These are phyloP conservation scores for Eledone cirrhosa DNA, from an alignment of 2,888 invertebrate genomes.

Conservation along the genomic window DNA sequence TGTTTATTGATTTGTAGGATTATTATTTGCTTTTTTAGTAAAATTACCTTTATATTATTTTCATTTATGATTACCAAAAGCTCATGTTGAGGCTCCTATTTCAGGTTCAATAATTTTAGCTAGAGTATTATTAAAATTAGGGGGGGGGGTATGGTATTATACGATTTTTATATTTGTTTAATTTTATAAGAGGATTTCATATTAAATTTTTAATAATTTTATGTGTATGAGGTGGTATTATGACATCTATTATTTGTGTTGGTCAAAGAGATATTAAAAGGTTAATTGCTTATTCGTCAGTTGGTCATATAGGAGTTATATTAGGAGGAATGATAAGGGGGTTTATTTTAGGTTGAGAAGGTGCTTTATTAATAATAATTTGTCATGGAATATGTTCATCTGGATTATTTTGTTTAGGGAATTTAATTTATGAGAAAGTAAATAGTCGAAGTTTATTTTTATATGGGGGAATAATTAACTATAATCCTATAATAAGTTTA, in stretches of 20 bases:
- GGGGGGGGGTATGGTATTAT: slow-evolving; percentile 74
- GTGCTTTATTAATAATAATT: slow-evolving; percentile 43
- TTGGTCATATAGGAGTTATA: slow-evolving; percentile 76
- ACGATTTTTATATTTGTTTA: slow-evolving; percentile 69
- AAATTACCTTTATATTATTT: slow-evolving; percentile 78
- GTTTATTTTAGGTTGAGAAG: slow-evolving; percentile 37
- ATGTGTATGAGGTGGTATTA: slow-evolving; percentile 44
- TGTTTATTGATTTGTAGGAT: slow-evolving; percentile 57
- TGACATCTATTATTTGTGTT: slow-evolving; percentile 76
- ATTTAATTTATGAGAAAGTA: slow-evolving; percentile 44
- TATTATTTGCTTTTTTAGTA: slow-evolving; percentile 75
- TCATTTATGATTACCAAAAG: slow-evolving; percentile 79
- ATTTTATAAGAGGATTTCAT: not conserved
- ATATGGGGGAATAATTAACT: slow-evolving; percentile 68
- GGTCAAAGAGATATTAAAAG: slow-evolving; percentile 77
- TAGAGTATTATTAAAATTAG: slow-evolving; percentile 78
- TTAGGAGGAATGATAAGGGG: slow-evolving; percentile 60
- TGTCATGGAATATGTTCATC: slow-evolving; percentile 68
- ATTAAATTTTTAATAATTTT: slow-evolving; percentile 28
- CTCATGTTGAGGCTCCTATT: slow-evolving; percentile 80
- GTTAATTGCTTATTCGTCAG: slow-evolving; percentile 80
- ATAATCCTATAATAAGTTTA: slow-evolving; percentile 71
- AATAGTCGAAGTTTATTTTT: slow-evolving; percentile 71
- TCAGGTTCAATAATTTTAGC: slow-evolving; percentile 80
- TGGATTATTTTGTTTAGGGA: slow-evolving; percentile 51